phyloP scores from a whole-genome alignment of 2,888 invertebrate genomes.

The Hypena proboscidalis region DNA sequence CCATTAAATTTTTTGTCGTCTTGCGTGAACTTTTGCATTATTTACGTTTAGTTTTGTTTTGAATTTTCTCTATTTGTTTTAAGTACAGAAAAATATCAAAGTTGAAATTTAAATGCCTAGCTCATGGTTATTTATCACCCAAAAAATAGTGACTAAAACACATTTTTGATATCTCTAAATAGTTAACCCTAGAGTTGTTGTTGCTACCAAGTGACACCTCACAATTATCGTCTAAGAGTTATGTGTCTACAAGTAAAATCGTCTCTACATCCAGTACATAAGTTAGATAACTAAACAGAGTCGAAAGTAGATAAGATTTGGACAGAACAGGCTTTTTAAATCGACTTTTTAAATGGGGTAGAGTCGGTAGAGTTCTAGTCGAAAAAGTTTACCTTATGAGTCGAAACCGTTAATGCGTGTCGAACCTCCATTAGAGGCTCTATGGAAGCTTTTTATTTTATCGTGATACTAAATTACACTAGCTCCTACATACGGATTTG shows the following conservation, averaged over 20 bases:
- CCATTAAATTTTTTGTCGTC: constrained; percentile 32
- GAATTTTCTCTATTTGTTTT: neutral
- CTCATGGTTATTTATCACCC: no score
- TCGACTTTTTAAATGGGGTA: constrained; percentile 12
- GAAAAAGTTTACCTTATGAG: constrained; percentile 26
- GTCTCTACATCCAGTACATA: constrained; percentile 2
- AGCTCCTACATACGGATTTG: constrained; percentile 11
- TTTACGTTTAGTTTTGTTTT: constrained; percentile 18
- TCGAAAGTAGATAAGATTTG: constrained; percentile 24
- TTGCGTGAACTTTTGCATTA: constrained; percentile 27
- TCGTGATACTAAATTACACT: constrained; percentile 17
- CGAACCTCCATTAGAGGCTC: constrained; percentile 53
- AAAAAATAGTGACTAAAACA: no score
- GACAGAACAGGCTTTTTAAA: constrained; percentile 11
- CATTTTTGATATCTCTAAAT: no score
- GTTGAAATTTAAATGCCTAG: no score
- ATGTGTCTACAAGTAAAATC: neutral
- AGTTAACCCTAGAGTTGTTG: neutral
- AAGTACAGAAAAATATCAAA: no score
- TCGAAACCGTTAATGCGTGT: constrained; percentile 34
- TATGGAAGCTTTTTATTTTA: constrained; percentile 40
- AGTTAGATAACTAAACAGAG: constrained; percentile 12
- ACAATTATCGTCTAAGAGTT: neutral
- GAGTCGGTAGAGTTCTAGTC: constrained; percentile 24
- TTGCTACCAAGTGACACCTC: neutral